Percentiles rank a stretch among this genome's conserved stretches.
These are phyloP conservation scores for Actenoides lindsayi DNA, from an alignment of 2,113 vertebrate genomes.

Conservation along the genomic window DNA sequence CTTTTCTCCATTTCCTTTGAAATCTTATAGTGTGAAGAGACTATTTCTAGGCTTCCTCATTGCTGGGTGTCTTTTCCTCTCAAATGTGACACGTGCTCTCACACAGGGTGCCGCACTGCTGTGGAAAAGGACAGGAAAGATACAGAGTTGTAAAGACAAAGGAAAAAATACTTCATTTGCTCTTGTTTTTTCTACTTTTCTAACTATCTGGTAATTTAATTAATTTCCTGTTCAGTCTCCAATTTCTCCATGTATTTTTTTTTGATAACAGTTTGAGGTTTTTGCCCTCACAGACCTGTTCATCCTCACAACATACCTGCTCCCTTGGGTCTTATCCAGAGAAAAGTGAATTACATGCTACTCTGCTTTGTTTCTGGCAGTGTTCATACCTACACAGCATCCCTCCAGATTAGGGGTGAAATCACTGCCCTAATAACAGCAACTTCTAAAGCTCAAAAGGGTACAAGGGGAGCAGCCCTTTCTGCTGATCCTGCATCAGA, in stretches of 20 bases:
- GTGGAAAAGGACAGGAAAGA: not conserved
- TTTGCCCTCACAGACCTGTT: not conserved
- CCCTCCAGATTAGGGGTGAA: not conserved
- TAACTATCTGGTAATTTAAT: not conserved
- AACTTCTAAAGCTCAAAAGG: not conserved
- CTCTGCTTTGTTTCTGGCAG: not conserved
- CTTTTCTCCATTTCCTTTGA: not conserved
- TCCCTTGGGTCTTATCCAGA: not conserved
- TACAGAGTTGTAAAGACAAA: not conserved
- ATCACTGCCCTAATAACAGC: not conserved
- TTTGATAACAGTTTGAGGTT: not conserved
- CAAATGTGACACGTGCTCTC: rapidly evolving
- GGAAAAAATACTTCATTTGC: not conserved
- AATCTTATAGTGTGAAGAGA: not conserved
- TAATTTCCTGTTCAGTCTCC: not conserved
- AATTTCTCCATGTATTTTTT: not conserved
- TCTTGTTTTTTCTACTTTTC: not conserved
- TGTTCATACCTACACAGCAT: not conserved
- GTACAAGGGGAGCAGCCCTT: not conserved
- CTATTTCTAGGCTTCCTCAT: not conserved
- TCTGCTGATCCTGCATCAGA: not conserved
- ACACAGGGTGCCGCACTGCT: not conserved
- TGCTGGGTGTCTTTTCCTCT: not conserved
- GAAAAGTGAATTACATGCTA: not conserved
- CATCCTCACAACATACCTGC: not conserved